Conservation (phyloP, 2,888 invertebrate species). For the Lottia gigantea region DNA sequence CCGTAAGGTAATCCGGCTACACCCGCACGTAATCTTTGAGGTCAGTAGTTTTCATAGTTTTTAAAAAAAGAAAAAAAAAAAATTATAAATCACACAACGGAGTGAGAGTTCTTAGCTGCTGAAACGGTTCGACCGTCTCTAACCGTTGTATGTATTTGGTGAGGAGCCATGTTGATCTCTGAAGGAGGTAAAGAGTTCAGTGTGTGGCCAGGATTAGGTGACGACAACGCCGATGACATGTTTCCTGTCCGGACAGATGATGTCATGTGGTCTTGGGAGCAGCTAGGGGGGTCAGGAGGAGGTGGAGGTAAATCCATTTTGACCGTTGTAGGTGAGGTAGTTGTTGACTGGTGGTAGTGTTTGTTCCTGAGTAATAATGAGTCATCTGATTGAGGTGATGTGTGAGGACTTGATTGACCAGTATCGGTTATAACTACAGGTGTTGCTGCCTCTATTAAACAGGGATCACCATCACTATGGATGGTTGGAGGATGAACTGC, state of each 20-base stretch:
- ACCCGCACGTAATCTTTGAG: constrained; percentile 6
- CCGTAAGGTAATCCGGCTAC: constrained; percentile 11
- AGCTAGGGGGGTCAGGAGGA: constrained; percentile 4
- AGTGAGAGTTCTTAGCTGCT: constrained; percentile 9
- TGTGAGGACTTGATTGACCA: neutral
- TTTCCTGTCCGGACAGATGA: too few relatives aligned
- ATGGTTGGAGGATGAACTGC: neutral
- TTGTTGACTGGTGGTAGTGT: constrained; percentile 7
- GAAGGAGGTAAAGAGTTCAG: constrained; percentile 4
- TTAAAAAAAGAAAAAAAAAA: constrained; percentile 3
- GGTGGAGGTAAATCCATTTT: neutral
- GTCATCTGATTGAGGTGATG: neutral
- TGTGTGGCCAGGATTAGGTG: constrained; percentile 1
- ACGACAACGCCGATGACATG: too few relatives aligned
- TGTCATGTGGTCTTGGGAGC: neutral
- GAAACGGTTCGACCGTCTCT: constrained; percentile 4
- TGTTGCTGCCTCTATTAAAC: constrained; percentile 9
- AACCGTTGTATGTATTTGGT: constrained; percentile 10
- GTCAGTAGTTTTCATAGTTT: constrained; percentile 8
- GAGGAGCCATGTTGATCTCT: constrained; percentile 1
- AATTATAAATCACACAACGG: constrained; percentile 8
- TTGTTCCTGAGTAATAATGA: neutral
- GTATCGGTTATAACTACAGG: constrained; percentile 1
- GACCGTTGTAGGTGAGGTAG: constrained; percentile 4
- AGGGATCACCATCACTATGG: neutral